phyloP scores from a whole-genome alignment of 2,113 vertebrate species.

The Oncorhynchus keta region DNA sequence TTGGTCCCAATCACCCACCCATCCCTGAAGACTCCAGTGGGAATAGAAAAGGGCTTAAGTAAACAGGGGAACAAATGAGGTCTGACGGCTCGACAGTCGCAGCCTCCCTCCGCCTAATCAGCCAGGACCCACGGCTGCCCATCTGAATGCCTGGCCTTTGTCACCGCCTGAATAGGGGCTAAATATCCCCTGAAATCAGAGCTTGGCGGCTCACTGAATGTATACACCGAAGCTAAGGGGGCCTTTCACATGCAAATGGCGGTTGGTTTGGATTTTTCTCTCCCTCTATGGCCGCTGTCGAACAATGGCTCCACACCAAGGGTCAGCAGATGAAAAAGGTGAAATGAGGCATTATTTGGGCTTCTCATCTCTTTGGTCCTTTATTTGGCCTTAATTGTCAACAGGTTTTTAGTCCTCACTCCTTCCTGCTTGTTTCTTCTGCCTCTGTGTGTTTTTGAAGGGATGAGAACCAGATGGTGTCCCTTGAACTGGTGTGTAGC shows the following conservation, averaged over 20 bases:
- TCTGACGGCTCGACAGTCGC: constrained; percentile 69
- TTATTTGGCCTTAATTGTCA: constrained; percentile 44
- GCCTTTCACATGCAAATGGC: constrained; percentile 84
- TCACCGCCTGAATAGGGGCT: constrained; percentile 78
- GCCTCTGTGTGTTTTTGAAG: constrained; percentile 29
- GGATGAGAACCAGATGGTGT: constrained; percentile 79
- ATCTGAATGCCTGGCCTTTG: constrained; percentile 74
- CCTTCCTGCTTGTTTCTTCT: constrained; percentile 37
- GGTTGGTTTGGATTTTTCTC: constrained; percentile 58
- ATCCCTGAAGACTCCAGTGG: constrained; percentile 70
- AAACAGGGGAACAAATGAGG: constrained; percentile 83
- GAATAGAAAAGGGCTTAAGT: constrained; percentile 76
- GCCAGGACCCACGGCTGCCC: constrained; percentile 48
- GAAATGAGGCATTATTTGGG: constrained; percentile 70
- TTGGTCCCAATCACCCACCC: constrained; percentile 63
- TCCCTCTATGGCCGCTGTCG: constrained; percentile 57
- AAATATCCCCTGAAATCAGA: constrained; percentile 79
- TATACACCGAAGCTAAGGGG: constrained; percentile 63
- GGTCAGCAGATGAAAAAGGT: constrained; percentile 67
- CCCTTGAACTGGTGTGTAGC: constrained; percentile 73
- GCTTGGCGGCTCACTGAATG: constrained; percentile 67
- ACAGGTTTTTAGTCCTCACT: constrained; percentile 3
- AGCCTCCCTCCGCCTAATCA: constrained; percentile 62
- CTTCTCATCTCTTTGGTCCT: constrained; percentile 45
- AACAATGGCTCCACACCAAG: constrained; percentile 69